These are phyloP conservation scores for Colius striatus DNA, from an alignment of 2,113 vertebrate genomes.

Conservation along the genomic window DNA sequence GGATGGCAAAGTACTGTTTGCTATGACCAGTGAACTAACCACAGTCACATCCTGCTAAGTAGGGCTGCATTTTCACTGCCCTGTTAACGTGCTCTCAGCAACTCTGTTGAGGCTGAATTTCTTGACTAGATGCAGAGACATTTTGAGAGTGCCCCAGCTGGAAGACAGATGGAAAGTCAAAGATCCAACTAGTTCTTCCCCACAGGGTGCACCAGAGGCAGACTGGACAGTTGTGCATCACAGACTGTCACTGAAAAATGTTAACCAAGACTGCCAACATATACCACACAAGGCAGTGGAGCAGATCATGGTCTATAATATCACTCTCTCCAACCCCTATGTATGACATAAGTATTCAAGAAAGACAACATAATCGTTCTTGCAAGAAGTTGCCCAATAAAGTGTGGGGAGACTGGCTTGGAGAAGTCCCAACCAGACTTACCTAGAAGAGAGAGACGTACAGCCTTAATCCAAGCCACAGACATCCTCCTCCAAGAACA, in stretches of 20 bases:
- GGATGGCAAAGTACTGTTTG: background rate
- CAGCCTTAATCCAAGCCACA: background rate
- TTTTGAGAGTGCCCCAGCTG: background rate
- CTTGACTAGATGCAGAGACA: background rate
- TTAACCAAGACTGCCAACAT: background rate
- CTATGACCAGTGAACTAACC: background rate
- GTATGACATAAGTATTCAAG: background rate
- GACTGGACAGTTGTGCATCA: background rate
- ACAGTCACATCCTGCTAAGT: background rate
- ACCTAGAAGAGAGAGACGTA: background rate
- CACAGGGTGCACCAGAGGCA: background rate
- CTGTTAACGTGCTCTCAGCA: background rate
- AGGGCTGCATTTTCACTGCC: background rate
- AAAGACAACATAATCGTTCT: background rate
- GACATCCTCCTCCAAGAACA: background rate
- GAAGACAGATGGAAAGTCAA: background rate
- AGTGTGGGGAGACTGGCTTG: accelerated
- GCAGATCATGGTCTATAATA: background rate
- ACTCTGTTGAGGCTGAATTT: background rate
- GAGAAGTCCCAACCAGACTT: background rate
- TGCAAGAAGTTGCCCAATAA: background rate
- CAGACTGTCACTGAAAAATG: background rate
- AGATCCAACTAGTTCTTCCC: background rate
- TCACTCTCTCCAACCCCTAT: background rate
- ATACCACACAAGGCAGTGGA: background rate